Evolutionary conservation across 2,888 invertebrate genomes (phyloP), one percentile per base, ranked within the genome.

Genomic region (Ischnura elegans): DNA sequence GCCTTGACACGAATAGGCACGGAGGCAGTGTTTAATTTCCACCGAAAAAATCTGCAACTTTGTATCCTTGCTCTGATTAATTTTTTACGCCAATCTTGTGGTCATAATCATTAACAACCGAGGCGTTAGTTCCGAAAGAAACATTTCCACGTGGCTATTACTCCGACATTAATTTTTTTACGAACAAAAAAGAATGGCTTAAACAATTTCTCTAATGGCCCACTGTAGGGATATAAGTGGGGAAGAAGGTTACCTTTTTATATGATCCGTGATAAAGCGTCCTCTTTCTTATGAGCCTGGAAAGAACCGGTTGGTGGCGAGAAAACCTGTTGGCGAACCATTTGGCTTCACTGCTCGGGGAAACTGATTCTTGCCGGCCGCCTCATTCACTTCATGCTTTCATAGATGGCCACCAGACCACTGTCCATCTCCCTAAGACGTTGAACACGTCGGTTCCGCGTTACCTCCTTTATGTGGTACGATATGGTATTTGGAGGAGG

Each of bases 271-370:
- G 76, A 29, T 76, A 36, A 76, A 76, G 36, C 76, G 76, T 76
- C 76, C 76, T 76, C 76, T 76, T 76, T 76, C 76, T 76, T 76
- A 29, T 29, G 76, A 16, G 76, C 29, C 13, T 13, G 36, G 76
- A 36, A 61, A 76, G 76, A 76, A 76, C 76, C 76, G 76, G 76
- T 76, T 76, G 36, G 10, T 13, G 76, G 13, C 36, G 76, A 36
- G 76, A 76, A n/a, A n/a, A 76, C 76, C 76, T 36, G 76, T 76
- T 76, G 76, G 76, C 76, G 76, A 76, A 76, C 76, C 76, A 76
- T 76, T 76, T 76, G 76, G 76, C 76, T 29, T 36, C 13, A 76
- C 76, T 13, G 36, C 29, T 16, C 76, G 29, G 76, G 10, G 76
- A 76, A 36, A 13, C 76, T 36, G 66, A 29, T 29, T 66, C 61